These are phyloP conservation scores for Dorcus hopei DNA, from an alignment of 2,888 invertebrate genomes.

Conservation along the genomic window DNA sequence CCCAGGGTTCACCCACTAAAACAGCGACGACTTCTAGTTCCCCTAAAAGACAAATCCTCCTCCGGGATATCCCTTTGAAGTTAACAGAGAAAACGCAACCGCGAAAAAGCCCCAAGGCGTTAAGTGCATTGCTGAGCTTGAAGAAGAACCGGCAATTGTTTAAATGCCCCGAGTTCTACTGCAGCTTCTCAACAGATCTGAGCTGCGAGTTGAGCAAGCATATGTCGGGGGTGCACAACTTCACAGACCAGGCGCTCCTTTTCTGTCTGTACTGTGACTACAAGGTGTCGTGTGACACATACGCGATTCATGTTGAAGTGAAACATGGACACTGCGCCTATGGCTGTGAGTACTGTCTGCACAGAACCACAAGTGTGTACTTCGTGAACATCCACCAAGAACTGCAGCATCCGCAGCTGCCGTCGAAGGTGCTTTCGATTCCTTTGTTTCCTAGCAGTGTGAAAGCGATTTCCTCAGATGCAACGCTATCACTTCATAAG, in stretches of 20 bases:
- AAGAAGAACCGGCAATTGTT: constrained; percentile 49
- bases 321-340: constrained; percentile 61
- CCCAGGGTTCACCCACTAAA: background rate
- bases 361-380: constrained; percentile 59
- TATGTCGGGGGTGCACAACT: constrained; percentile 40
- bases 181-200: constrained; percentile 50
- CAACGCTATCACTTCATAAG: constrained; percentile 21
- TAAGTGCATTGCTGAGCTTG: constrained; percentile 43
- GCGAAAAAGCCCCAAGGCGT: constrained; percentile 31
- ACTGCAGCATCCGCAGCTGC: constrained; percentile 38
- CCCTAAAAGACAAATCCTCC: background rate
- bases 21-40: background rate
- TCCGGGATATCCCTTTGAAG: constrained; percentile 14
- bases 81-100: constrained; percentile 5
- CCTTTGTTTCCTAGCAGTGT: background rate
- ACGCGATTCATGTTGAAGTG: constrained; percentile 56
- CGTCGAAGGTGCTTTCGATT: background rate
- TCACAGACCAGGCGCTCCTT: constrained; percentile 22
- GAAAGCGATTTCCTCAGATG: background rate
- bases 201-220: constrained; percentile 46
- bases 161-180: constrained; percentile 57
- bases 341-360: constrained; percentile 67
- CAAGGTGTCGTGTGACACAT: constrained; percentile 47
- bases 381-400: constrained; percentile 61
- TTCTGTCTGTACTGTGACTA: constrained; percentile 52